Conservation (phyloP, 2,797 vertebrate genomes). For the Mycteria americana region DNA sequence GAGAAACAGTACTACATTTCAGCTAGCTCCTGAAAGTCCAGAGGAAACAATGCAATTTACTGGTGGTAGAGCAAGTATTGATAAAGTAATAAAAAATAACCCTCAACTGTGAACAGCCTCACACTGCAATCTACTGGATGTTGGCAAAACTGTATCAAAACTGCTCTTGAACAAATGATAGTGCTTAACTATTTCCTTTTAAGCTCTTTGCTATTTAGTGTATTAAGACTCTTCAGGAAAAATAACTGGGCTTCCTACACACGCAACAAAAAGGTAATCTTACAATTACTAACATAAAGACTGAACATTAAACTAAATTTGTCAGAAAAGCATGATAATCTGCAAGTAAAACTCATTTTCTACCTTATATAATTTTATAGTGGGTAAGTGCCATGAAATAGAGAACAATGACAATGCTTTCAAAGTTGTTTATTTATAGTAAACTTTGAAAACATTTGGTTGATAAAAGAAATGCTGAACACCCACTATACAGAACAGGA, state of each 20-base stretch:
- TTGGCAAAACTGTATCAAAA: conserved; percentile 57
- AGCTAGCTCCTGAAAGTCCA: conserved; percentile 11
- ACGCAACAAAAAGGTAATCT: background rate
- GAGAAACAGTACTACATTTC: background rate
- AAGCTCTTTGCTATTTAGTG: background rate
- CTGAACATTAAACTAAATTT: background rate
- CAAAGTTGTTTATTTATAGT: background rate
- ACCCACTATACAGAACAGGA: background rate
- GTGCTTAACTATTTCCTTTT: background rate
- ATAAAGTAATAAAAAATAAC: background rate
- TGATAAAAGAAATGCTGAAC: background rate
- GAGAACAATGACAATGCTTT: background rate
- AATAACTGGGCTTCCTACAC: background rate
- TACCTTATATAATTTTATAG: background rate
- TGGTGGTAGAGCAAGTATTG: background rate
- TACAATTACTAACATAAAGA: background rate
- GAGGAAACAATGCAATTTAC: background rate
- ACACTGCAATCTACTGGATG: conserved; percentile 62
- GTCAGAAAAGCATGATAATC: background rate
- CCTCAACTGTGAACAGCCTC: background rate
- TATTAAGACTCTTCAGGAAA: background rate
- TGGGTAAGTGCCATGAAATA: background rate
- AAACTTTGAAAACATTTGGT: background rate
- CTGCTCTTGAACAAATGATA: background rate
- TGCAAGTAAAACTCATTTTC: background rate